A percentile compares a stretch with the other conserved stretches of the same genome.
Conservation (phyloP, 1,140 invertebrate genomes). For the Pseudomyrmex dendroicus region DNA sequence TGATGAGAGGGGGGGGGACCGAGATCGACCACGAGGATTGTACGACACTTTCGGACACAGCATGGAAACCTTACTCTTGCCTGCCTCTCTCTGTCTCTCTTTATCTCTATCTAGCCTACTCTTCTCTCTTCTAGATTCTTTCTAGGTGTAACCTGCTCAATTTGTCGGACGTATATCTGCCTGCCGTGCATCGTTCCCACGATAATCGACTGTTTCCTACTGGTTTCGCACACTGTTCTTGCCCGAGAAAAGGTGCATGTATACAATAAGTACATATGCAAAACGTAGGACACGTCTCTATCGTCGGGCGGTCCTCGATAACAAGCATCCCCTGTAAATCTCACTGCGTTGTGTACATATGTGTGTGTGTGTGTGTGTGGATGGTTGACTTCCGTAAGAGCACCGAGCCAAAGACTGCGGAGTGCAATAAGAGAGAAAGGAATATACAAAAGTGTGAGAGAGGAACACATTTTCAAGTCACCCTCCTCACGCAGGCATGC, state of each 20-base stretch:
- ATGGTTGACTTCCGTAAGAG: not conserved
- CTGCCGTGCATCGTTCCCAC: slow-evolving; percentile 67
- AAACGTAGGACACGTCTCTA: slow-evolving; percentile 35
- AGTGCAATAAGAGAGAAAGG: not conserved
- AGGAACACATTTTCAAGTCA: slow-evolving; percentile 27
- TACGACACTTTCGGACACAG: slow-evolving; percentile 59
- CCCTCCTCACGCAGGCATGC: slow-evolving; percentile 20
- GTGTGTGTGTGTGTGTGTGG: not conserved
- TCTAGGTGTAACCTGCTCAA: slow-evolving; percentile 73
- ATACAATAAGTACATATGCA: not conserved
- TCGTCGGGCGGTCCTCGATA: slow-evolving; percentile 11
- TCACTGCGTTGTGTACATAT: not conserved
- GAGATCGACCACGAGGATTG: not conserved
- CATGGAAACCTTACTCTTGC: slow-evolving; percentile 66
- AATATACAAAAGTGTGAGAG: not conserved
- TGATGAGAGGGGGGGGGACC: slow-evolving; percentile 9
- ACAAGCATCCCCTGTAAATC: slow-evolving; percentile 34
- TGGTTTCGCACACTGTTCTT: slow-evolving; percentile 38
- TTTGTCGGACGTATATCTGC: slow-evolving; percentile 69
- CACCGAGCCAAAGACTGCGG: not conserved
- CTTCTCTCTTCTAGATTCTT: slow-evolving; percentile 70
- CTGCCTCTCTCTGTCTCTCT: slow-evolving; percentile 63
- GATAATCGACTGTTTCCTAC: slow-evolving; percentile 36
- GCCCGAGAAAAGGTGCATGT: slow-evolving; percentile 59
- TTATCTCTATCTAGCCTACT: slow-evolving; percentile 33